Conservation (phyloP, 2,888 invertebrate genomes). For the Conchocele bisecta region DNA sequence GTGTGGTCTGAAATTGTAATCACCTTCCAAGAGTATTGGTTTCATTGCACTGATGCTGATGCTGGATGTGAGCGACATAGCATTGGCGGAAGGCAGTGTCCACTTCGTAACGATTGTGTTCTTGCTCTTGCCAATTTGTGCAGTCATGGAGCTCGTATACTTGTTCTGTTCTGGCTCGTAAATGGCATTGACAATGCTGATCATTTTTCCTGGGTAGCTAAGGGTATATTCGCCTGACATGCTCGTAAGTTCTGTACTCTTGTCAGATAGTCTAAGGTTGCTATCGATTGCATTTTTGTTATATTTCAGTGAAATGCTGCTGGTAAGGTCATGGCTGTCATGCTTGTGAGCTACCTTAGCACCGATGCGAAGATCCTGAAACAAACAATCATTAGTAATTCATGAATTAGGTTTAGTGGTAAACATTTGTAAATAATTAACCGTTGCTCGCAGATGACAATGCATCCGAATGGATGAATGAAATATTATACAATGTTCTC, state of each 20-base stretch:
- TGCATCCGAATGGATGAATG: too few relatives aligned
- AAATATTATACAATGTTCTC: too few relatives aligned
- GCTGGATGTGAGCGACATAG: conserved; percentile 54
- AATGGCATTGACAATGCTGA: conserved; percentile 61
- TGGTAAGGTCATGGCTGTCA: conserved; percentile 54
- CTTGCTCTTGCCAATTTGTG: conserved; percentile 51
- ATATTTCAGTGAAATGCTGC: conserved; percentile 50
- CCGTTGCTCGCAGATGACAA: too few relatives aligned
- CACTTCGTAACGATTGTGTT: conserved; percentile 56
- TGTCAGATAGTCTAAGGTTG: conserved; percentile 58
- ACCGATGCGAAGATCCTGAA: conserved; percentile 63
- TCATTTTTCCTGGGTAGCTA: conserved; percentile 63
- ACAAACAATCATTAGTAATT: too few relatives aligned
- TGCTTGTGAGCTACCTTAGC: conserved; percentile 63
- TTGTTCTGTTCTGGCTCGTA: conserved; percentile 54
- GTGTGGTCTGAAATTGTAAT: conserved; percentile 47
- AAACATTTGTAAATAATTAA: too few relatives aligned
- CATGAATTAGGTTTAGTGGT: too few relatives aligned
- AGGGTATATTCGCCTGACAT: conserved; percentile 59
- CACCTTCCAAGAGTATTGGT: conserved; percentile 53
- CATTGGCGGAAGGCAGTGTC: conserved; percentile 33
- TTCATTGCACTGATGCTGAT: conserved; percentile 53
- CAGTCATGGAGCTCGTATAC: conserved; percentile 56
- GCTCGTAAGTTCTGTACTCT: conserved; percentile 54
- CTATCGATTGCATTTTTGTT: conserved; percentile 59